phyloP scores from a whole-genome alignment of 2,797 vertebrate genomes.

The Gephyroberyx darwinii region DNA sequence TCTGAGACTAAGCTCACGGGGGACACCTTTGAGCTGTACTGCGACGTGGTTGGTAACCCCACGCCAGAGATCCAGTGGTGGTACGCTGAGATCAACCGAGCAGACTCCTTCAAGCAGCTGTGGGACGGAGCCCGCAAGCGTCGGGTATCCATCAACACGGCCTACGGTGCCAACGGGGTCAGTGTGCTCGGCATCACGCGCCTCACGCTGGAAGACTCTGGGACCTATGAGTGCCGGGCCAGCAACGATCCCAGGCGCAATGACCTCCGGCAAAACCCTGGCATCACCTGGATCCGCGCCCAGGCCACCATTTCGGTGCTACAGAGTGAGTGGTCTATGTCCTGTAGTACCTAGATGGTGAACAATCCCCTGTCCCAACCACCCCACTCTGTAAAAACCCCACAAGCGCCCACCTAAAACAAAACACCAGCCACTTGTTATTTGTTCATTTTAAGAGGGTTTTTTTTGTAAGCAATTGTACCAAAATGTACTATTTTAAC shows the following conservation, averaged over 20 bases:
- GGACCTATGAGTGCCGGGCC: constrained; percentile 99
- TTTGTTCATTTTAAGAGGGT: constrained; percentile 17
- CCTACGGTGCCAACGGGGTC: constrained; percentile 94
- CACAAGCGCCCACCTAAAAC: constrained; percentile 34
- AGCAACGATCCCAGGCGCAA: constrained; percentile 99
- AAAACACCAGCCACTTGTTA: constrained; percentile 19
- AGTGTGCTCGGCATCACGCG: constrained; percentile 95
- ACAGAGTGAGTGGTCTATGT: constrained; percentile 98
- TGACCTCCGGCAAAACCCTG: constrained; percentile 97
- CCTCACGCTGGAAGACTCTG: constrained; percentile 97
- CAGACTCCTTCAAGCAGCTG: constrained; percentile 99
- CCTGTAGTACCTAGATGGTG: constrained; percentile 87
- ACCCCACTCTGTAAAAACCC: constrained; percentile 38
- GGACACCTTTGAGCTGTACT: constrained; percentile 99
- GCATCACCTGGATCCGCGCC: constrained; percentile 98
- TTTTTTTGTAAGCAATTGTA: constrained; percentile 6
- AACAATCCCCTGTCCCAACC: constrained; percentile 53
- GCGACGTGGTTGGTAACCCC: constrained; percentile 97
- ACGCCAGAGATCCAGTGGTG: constrained; percentile 99
- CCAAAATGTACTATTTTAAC: not conserved
- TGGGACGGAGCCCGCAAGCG: constrained; percentile 97
- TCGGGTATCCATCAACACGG: constrained; percentile 95
- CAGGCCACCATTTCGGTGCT: constrained; percentile 99
- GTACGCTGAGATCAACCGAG: constrained; percentile 98
- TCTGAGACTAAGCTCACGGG: constrained; percentile 99